Evolutionary conservation across 2,113 vertebrate genomes (phyloP).

Genomic region (Plectropomus leopardus): DNA sequence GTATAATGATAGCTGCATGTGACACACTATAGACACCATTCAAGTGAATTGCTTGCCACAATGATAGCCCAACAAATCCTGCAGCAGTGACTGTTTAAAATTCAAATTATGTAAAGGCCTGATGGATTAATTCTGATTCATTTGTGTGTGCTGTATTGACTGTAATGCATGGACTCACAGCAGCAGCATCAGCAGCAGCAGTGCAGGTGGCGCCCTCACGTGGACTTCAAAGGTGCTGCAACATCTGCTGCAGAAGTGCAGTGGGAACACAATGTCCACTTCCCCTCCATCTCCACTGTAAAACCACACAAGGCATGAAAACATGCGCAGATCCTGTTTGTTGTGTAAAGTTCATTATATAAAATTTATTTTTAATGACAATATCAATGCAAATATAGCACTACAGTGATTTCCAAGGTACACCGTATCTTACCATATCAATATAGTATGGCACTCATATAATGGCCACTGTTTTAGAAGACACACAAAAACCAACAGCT

Average conservation of each 20-base stretch:
- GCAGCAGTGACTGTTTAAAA: background rate
- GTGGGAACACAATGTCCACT: slow-evolving; percentile 61
- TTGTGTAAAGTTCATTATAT: slow-evolving; percentile 89
- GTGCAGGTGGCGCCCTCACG: slow-evolving; percentile 49
- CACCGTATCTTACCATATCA: slow-evolving; percentile 89
- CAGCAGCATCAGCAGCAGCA: background rate
- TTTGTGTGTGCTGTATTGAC: background rate
- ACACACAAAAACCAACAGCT: slow-evolving; percentile 87
- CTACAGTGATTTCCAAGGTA: slow-evolving; percentile 90
- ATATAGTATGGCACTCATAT: slow-evolving; percentile 89
- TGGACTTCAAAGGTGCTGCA: slow-evolving; percentile 53
- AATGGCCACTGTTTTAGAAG: slow-evolving; percentile 88
- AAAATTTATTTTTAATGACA: slow-evolving; percentile 89
- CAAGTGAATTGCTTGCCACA: no score
- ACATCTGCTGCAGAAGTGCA: slow-evolving; percentile 46
- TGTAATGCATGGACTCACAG: background rate
- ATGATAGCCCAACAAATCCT: background rate
- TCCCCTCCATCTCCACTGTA: slow-evolving; percentile 3
- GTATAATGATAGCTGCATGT: background rate
- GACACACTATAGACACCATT: background rate
- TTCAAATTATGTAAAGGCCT: background rate
- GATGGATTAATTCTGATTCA: background rate
- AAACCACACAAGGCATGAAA: slow-evolving; percentile 44
- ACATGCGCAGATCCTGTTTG: slow-evolving; percentile 66
- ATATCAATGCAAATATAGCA: slow-evolving; percentile 91